These are phyloP conservation scores for Tortrix viridana DNA, from an alignment of 2,888 invertebrate genomes.

Conservation along the genomic window DNA sequence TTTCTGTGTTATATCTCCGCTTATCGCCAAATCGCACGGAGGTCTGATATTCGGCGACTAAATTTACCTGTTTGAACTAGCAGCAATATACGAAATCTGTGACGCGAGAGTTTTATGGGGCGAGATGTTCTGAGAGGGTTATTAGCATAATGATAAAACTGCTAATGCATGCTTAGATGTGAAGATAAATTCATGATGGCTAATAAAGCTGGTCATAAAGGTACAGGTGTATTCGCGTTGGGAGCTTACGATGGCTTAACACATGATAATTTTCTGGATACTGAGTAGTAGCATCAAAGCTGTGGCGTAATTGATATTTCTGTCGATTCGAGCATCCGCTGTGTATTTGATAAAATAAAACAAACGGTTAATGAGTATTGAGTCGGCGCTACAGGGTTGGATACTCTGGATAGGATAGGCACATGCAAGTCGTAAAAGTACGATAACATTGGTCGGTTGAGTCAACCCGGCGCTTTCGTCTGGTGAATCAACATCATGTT, in stretches of 20 bases:
- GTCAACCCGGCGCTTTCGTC: conserved; percentile 59
- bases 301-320: conserved; percentile 54
- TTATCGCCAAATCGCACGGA: conserved; percentile 75
- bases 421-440: conserved; percentile 64
- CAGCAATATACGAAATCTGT: conserved; percentile 48
- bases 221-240: conserved; percentile 37
- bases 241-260: conserved; percentile 16
- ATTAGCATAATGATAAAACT: conserved; percentile 36
- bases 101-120: conserved; percentile 35
- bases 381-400: conserved; percentile 45
- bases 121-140: conserved; percentile 51
- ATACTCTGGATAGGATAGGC: conserved; percentile 53
- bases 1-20: conserved; percentile 71
- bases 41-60: conserved; percentile 55
- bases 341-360: conserved; percentile 67
- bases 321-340: conserved; percentile 65
- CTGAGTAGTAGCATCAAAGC: conserved; percentile 30
- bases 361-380: conserved; percentile 51
- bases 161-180: conserved; percentile 47
- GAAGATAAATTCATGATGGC: conserved; percentile 47
- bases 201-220: conserved; percentile 52
- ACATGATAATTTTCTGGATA: conserved; percentile 26
- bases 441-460: conserved; percentile 68
- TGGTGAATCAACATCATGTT: conserved; percentile 70
- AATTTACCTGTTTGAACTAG: conserved; percentile 67